Evolutionary conservation across 2,888 invertebrate species (phyloP), one percentile per base, ranked within the genome.

Genomic region (Lysandra bellargus): DNA sequence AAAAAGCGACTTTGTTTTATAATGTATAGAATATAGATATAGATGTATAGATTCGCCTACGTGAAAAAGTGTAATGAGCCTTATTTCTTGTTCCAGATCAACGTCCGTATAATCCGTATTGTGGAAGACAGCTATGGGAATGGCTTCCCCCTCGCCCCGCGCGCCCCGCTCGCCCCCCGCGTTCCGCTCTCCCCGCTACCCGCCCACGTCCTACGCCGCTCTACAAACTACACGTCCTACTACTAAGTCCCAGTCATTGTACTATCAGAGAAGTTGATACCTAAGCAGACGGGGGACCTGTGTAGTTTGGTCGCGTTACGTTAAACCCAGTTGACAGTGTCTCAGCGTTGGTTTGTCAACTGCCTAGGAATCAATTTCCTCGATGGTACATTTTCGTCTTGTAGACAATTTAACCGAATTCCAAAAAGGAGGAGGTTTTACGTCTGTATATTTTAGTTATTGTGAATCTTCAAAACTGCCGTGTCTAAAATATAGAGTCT

Each of bases 81-180:
- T 57, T 57, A 17, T 57, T 53, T 53, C 12, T 49, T 14, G 14
- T 88, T 88, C 0, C 89, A 94, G 92, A 94, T 96, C 60, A 98
- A 98, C 87, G 93, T 97, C 78, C 95, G 98, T 80, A 95, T 98
- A n/a, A 85, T 98, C 78, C 96, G 97, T 78, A 91, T 93, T 5
- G 86, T 91, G 1, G 94, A 94, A 78, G 96, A 84, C 83, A 90
- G 89, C 0, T 94, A 88, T 87, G 87, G 79, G 5, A 96, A 84
- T 84, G 90, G 89, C 1, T 94, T 89, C 87, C 49, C 49, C 9
- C 49, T 49, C 49, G 86, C 88, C 79, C 86, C 91, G 79, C 86
- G 91, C 5, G 84, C 92, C 7, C 91, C 90, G 80, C 33, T 23
- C 64, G 12, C 64, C 3, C 88, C 91, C 6, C 94, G 57, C 57